Evolutionary conservation across 2,888 invertebrate genomes (phyloP).

Genomic region (Diabrotica balteata): DNA sequence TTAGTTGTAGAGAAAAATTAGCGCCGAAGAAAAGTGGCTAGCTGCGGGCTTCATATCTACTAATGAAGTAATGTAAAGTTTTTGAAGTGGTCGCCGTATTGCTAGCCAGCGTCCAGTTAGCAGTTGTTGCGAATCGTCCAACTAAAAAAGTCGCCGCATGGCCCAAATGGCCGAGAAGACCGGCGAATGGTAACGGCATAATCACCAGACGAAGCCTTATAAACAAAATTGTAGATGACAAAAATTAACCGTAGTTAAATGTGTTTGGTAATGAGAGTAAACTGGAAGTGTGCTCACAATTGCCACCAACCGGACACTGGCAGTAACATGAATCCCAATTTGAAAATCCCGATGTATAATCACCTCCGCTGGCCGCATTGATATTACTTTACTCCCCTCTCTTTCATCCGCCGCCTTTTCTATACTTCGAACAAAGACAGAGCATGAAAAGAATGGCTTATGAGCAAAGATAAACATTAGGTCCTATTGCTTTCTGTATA

Average conservation of each 20-base stretch:
- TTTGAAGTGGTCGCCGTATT: slow-evolving; percentile 41
- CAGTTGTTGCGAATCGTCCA: slow-evolving; percentile 29
- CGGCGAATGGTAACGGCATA: slow-evolving; percentile 38
- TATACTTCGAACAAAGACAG: slow-evolving; percentile 27
- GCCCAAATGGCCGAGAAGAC: slow-evolving; percentile 43
- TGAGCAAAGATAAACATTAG: slow-evolving; percentile 41
- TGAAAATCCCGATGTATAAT: slow-evolving; percentile 55
- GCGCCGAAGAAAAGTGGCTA: not conserved
- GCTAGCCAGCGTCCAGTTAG: slow-evolving; percentile 26
- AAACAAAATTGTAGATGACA: slow-evolving; percentile 59
- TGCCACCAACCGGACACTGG: slow-evolving; percentile 47
- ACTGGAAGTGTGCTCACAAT: slow-evolving; percentile 55
- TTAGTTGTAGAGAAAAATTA: not conserved
- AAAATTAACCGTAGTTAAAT: slow-evolving; percentile 58
- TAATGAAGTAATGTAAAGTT: slow-evolving; percentile 32
- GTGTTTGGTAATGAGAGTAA: slow-evolving; percentile 57
- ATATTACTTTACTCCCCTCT: slow-evolving; percentile 38
- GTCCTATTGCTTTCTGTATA: slow-evolving; percentile 41
- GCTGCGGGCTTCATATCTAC: slow-evolving; percentile 11
- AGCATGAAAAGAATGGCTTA: slow-evolving; percentile 35
- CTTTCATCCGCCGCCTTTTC: slow-evolving; percentile 12
- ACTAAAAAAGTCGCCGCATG: slow-evolving; percentile 44
- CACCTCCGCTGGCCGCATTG: slow-evolving; percentile 42
- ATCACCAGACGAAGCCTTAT: slow-evolving; percentile 50
- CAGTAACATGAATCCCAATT: slow-evolving; percentile 59